Base-by-base conservation (phyloP, 2,888 invertebrate species). In the Lasioglossum calceatum region DNA sequence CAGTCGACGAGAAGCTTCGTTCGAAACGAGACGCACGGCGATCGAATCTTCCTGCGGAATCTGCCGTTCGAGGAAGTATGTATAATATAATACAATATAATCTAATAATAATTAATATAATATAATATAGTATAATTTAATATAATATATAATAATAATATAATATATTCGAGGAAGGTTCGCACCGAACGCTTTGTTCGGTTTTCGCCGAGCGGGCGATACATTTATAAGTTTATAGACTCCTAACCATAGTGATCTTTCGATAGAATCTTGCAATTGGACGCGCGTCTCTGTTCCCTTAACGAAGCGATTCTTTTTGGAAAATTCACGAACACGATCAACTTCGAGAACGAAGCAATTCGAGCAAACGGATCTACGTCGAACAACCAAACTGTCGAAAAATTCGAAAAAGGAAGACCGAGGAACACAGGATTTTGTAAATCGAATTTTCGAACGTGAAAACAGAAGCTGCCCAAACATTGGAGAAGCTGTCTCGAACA, bases 271-370 rank as follows among this genome's bases (percentile, higher is more conserved):
- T 78, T 70, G n/a, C 4, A 74, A 77, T 83, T 74, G 74, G 77
- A 84, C 74, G 50, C 72, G 73, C 36, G 44, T 27, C 78, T 75
- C 84, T 85, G 79, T 85, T 75, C 85, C 79, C 75, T 75, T 84
- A 72, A 72, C 71, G 76, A 84, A n/a, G 12, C n/a, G n/a, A 58
- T 12, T n/a, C 4, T n/a, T 58, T 58, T 58, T n/a, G 0, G 4
- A 58, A n/a, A n/a, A 58, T n/a, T 10, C 12, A 12, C n/a, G 58
- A 44, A 54, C n/a, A 36, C 32, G 32, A 67, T 67, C 32, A 36
- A 36, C 36, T 19, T 36, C 19, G 32, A 23, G 36, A 36, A 64
- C 64, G 16, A 67, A 36, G 36, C 67, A 23, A 0, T 67, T 10
- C 36, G 23, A 67, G 32, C 36, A 16, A 36, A 19, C 67, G 36